Percentiles rank a stretch among this genome's conserved stretches.
Evolutionary conservation across 1,140 invertebrate genomes (phyloP).

Genomic region (Calephelis nemesis): DNA sequence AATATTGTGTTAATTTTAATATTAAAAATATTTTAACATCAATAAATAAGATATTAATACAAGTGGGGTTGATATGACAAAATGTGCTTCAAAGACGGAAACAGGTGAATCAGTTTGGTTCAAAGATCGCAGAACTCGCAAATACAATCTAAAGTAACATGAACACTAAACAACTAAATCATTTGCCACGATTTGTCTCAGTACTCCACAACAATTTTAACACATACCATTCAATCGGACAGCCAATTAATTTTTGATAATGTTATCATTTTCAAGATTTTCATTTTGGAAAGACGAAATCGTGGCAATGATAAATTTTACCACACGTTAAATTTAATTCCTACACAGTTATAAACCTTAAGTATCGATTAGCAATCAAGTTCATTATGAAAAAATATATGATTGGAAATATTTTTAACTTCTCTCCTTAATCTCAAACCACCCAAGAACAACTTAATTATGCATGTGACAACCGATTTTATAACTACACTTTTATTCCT

Average conservation of each 20-base stretch:
- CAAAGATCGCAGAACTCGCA: conserved; percentile 56
- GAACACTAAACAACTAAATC: conserved; percentile 77
- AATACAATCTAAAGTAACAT: conserved; percentile 75
- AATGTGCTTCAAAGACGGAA: conserved; percentile 58
- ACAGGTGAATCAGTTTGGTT: conserved; percentile 53
- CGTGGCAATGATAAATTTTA: conserved; percentile 61
- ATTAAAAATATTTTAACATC: conserved; percentile 37
- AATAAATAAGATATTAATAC: conserved; percentile 35
- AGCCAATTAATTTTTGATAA: not conserved
- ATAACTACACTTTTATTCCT: conserved; percentile 75
- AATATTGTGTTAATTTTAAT: conserved; percentile 32
- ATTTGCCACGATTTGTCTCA: conserved; percentile 56
- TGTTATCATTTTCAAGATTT: not conserved
- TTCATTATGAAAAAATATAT: conserved; percentile 79
- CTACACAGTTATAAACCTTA: conserved; percentile 79
- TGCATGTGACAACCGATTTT: conserved; percentile 77
- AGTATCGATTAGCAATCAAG: conserved; percentile 75
- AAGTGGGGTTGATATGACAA: conserved; percentile 50
- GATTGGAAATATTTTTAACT: conserved; percentile 78
- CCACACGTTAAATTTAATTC: conserved; percentile 74
- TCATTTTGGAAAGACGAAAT: conserved; percentile 40
- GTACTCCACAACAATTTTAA: conserved; percentile 13
- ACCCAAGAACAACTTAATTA: conserved; percentile 77
- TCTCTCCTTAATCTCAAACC: conserved; percentile 73
- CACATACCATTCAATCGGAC: not conserved